These are phyloP conservation scores for Pantelozetes paolii DNA, from an alignment of 2,888 invertebrate genomes.

Conservation along the genomic window DNA sequence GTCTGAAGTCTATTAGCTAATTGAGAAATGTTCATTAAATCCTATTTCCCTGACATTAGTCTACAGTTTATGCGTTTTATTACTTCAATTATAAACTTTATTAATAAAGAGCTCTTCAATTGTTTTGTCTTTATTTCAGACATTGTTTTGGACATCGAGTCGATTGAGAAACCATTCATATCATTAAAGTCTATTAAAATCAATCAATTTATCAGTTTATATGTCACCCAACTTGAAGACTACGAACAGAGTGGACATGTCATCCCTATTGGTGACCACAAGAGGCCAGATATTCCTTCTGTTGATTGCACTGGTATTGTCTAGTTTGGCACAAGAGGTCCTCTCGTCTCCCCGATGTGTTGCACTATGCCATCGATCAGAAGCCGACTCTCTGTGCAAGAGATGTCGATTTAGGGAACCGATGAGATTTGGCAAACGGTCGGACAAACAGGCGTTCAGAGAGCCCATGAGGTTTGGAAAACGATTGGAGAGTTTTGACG, in stretches of 20 bases:
- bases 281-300: not conserved
- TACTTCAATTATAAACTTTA: not conserved
- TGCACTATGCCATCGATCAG: constrained; percentile 45
- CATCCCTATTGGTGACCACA: not conserved
- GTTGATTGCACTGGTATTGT: not conserved
- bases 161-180: not conserved
- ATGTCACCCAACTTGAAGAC: not conserved
- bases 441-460: not conserved
- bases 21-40: constrained; percentile 20
- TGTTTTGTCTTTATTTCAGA: not conserved
- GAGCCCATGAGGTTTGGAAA: constrained; percentile 8
- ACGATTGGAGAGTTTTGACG: not conserved
- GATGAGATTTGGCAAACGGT: constrained; percentile 20
- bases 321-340: not conserved
- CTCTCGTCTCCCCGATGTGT: constrained; percentile 40
- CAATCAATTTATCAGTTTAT: not conserved
- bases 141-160: not conserved
- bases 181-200: not conserved
- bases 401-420: constrained; percentile 44
- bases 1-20: constrained; percentile 7
- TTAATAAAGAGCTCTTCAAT: not conserved
- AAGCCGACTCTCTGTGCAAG: constrained; percentile 45
- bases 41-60: not conserved
- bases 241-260: not conserved
- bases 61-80: not conserved